Percentiles rank a stretch among this genome's conserved stretches.
Conservation (phyloP, 2,113 vertebrate species). For the Setophaga kirtlandii region DNA sequence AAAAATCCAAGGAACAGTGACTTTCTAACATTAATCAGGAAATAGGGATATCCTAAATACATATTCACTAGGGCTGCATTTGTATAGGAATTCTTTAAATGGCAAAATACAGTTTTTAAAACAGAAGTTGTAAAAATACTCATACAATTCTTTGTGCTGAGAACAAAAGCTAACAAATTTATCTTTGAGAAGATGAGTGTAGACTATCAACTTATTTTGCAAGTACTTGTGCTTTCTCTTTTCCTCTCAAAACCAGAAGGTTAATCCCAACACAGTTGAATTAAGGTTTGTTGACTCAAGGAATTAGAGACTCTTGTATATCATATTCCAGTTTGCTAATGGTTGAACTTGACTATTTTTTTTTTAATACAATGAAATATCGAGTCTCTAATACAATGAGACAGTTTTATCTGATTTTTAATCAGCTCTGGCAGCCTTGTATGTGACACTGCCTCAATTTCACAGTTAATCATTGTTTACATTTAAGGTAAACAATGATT, state of each 20-base stretch:
- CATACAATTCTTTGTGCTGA: neutral
- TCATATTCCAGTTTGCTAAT: neutral
- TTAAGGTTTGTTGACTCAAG: neutral
- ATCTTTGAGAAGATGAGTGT: neutral
- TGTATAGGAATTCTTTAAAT: neutral
- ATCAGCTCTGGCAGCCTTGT: neutral
- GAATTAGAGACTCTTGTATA: neutral
- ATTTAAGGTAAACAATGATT: neutral
- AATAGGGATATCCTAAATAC: neutral
- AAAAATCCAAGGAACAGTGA: neutral
- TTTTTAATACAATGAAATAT: neutral
- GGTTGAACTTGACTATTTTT: neutral
- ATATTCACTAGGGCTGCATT: neutral
- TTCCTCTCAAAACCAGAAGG: neutral
- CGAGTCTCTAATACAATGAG: neutral
- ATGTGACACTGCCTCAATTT: neutral
- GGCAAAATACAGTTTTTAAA: neutral
- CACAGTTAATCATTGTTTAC: neutral
- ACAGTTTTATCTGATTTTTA: neutral
- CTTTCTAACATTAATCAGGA: neutral
- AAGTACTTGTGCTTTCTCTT: neutral
- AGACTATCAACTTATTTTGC: neutral
- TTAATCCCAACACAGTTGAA: neutral
- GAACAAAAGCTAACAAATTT: neutral
- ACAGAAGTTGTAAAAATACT: neutral